These are phyloP conservation scores for Parazoanthus darwini DNA, from an alignment of 92 coral and sea anemone genomes.

Conservation along the genomic window DNA sequence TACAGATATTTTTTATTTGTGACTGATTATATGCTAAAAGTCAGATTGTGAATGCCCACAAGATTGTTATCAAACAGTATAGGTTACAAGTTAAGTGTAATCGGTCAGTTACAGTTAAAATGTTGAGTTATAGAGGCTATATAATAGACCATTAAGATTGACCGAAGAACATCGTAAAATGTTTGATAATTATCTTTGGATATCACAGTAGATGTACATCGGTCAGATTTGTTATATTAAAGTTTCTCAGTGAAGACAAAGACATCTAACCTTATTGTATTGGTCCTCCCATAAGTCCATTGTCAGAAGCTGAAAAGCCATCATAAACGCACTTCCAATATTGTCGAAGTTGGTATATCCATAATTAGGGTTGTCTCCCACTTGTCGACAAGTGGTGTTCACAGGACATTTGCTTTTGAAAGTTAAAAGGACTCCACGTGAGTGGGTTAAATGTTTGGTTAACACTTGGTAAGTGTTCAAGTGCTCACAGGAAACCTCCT, in stretches of 20 bases:
- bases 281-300: conserved; percentile 51
- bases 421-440: neutral
- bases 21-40: too few relatives aligned
- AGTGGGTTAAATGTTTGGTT: neutral
- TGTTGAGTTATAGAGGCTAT: too few relatives aligned
- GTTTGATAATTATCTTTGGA: neutral
- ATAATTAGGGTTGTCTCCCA: conserved; percentile 53
- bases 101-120: too few relatives aligned
- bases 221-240: too few relatives aligned
- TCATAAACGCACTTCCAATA: conserved; percentile 41
- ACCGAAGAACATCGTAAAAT: too few relatives aligned
- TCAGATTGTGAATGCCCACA: too few relatives aligned
- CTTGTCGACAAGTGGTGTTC: conserved; percentile 42
- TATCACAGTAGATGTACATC: neutral
- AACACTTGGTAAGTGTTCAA: too few relatives aligned
- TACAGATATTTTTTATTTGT: too few relatives aligned
- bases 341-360: conserved; percentile 51
- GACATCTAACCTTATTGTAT: conserved; percentile 34
- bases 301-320: conserved; percentile 47
- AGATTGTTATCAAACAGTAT: too few relatives aligned
- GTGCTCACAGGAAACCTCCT: conserved; percentile 37
- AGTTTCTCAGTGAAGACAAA: neutral
- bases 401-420: conserved; percentile 26
- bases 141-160: too few relatives aligned
- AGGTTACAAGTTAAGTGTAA: too few relatives aligned